Conservation (phyloP, 2,888 invertebrate species). For the Hetaerina titia region DNA sequence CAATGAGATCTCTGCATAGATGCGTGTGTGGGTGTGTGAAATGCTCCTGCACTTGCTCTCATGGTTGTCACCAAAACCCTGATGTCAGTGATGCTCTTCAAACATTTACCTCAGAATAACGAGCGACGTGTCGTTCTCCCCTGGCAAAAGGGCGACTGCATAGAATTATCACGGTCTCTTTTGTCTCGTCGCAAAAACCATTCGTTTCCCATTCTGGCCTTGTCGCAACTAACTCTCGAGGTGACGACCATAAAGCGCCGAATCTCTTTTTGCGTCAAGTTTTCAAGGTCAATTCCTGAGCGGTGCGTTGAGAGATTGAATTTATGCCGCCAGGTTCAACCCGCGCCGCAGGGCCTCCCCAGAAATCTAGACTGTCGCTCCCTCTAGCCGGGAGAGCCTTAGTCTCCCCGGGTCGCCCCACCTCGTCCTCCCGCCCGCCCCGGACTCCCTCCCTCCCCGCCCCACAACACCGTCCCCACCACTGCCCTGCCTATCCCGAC, state of each 20-base stretch:
- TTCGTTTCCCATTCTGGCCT: neutral
- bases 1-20: neutral
- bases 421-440: neutral
- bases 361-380: neutral
- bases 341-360: neutral
- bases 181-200: neutral
- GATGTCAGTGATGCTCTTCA: neutral
- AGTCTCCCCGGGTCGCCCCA: neutral
- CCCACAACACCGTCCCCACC: neutral
- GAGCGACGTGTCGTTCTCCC: neutral
- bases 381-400: neutral
- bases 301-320: neutral
- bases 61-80: neutral
- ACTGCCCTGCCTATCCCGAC: neutral
- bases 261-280: neutral
- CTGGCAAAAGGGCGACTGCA: too few species aligned
- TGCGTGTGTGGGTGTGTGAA: neutral
- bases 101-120: neutral
- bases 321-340: neutral
- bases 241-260: neutral
- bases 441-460: neutral
- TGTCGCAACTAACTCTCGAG: neutral
- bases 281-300: slow-evolving; percentile 1
- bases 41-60: neutral
- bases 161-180: too few species aligned